These are phyloP conservation scores for Drosophila planitibia DNA, from an alignment of 2,888 invertebrate species.

Conservation along the genomic window DNA sequence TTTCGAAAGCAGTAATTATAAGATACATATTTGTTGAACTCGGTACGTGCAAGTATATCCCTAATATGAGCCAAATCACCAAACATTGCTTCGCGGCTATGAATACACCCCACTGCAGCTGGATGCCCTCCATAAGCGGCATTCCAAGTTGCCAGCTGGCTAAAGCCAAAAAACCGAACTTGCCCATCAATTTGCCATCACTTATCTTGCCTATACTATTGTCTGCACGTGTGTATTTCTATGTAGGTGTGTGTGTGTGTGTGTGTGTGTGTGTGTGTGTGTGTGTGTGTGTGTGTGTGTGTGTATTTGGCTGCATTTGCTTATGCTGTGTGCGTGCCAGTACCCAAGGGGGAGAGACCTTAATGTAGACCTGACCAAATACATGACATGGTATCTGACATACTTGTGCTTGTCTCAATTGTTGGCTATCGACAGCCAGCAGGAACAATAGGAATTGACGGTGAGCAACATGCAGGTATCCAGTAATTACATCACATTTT, in stretches of 20 bases:
- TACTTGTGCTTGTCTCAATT: constrained; percentile 27
- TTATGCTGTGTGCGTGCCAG: constrained; percentile 67
- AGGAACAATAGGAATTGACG: neutral
- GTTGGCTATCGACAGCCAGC: constrained; percentile 12
- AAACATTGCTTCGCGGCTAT: constrained; percentile 17
- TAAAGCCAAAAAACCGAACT: constrained; percentile 23
- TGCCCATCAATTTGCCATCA: constrained; percentile 73
- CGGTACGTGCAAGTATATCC: constrained; percentile 43
- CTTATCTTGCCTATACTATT: constrained; percentile 60
- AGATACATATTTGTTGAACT: constrained; percentile 57
- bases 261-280: neutral
- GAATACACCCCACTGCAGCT: constrained; percentile 53
- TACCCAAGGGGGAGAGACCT: neutral
- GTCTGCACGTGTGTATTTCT: constrained; percentile 21
- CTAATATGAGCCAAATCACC: constrained; percentile 16
- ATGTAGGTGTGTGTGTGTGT: neutral
- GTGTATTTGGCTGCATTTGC: constrained; percentile 52
- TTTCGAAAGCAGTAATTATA: constrained; percentile 68
- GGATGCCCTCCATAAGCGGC: constrained; percentile 23
- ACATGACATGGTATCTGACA: constrained; percentile 20
- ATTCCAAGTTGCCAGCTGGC: constrained; percentile 28
- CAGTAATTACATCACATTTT: neutral
- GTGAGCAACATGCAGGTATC: neutral
- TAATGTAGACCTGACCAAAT: neutral
- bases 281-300: no score